A percentile compares a stretch with the other conserved stretches of the same genome.
These are phyloP conservation scores for Lymantria dispar DNA, from an alignment of 2,888 invertebrate genomes.

Conservation along the genomic window DNA sequence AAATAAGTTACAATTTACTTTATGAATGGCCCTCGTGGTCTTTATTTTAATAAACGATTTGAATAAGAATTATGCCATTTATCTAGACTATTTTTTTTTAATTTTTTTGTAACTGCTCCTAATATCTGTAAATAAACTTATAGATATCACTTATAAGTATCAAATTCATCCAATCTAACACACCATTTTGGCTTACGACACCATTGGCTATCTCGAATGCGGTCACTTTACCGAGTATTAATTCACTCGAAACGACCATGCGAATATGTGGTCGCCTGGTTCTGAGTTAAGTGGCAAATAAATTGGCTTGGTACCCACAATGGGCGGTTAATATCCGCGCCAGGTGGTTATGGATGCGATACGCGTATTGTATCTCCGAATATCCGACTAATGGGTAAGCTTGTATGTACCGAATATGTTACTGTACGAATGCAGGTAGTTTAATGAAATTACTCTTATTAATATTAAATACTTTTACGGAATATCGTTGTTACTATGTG, in stretches of 20 bases:
- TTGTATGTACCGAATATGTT: neutral
- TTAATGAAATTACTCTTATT: neutral
- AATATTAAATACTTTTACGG: too few species aligned
- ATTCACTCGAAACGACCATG: slow-evolving; percentile 24
- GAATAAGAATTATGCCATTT: too few species aligned
- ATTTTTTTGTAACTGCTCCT: too few species aligned
- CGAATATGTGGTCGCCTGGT: slow-evolving; percentile 28
- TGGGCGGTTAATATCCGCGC: slow-evolving; percentile 34
- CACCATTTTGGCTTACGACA: neutral
- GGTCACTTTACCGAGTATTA: slow-evolving; percentile 13
- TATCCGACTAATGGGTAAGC: slow-evolving; percentile 2
- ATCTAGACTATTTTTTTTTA: too few species aligned
- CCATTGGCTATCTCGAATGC: slow-evolving; percentile 4
- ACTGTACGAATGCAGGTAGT: neutral
- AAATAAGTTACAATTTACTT: too few species aligned
- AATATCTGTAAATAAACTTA: too few species aligned
- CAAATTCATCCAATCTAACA: neutral
- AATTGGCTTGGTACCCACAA: slow-evolving; percentile 31
- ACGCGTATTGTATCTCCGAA: slow-evolving; percentile 13
- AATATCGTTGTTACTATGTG: too few species aligned
- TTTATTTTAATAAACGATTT: too few species aligned
- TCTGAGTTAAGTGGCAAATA: slow-evolving; percentile 36
- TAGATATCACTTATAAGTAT: neutral
- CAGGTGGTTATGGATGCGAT: slow-evolving; percentile 30
- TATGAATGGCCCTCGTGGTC: too few species aligned